Evolutionary conservation across 2,113 vertebrate genomes (phyloP), one percentile per base, ranked within the genome.

Genomic region (Hydrolagus affinis): DNA sequence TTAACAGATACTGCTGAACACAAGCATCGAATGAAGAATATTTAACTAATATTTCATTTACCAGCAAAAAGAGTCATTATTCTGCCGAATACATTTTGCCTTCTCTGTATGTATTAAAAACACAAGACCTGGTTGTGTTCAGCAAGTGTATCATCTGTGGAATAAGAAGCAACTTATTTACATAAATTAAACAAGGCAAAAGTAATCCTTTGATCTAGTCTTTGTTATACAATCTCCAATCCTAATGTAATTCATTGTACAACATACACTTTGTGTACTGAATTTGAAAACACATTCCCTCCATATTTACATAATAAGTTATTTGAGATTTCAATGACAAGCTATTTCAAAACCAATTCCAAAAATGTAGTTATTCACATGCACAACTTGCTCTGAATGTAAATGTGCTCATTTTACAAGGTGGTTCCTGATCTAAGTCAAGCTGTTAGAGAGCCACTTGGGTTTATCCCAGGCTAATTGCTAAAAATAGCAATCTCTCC

Each of bases 31-130:
- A 83, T 83, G 78, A 83, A 83, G 78, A 83, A 83, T 83, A 44
- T 66, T 83, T 19, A 2, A 28, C 60, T 28, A 66, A 68, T 68
- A 83, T 68, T 83, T 83, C 78, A 66, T 83, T 83, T 83, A 17
- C 78, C 78, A 64, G 66, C 60, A 83, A 19, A 83, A 83, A 66
- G 32, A 3, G 17, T 12, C 78, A 83, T 28, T 28, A 15, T 60
- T 30, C 78, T 68, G 59, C 62, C 66, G 78, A 83, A 83, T 83
- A 83, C 78, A 83, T 68, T 83, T 66, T 68, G 78, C 62, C 78
- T 83, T 83, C 66, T 83, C 78, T 83, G 14, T 60, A 83, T 83
- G 78, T 66, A 83, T 83, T 83, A 83, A 17, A 83, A 83, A 83
- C 28, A 83, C 62, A 83, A 66, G 78, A 66, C 60, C n/a, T 66